Evolutionary conservation across 2,797 vertebrate species (phyloP).

Genomic region (Pseudopleuronectes americanus): DNA sequence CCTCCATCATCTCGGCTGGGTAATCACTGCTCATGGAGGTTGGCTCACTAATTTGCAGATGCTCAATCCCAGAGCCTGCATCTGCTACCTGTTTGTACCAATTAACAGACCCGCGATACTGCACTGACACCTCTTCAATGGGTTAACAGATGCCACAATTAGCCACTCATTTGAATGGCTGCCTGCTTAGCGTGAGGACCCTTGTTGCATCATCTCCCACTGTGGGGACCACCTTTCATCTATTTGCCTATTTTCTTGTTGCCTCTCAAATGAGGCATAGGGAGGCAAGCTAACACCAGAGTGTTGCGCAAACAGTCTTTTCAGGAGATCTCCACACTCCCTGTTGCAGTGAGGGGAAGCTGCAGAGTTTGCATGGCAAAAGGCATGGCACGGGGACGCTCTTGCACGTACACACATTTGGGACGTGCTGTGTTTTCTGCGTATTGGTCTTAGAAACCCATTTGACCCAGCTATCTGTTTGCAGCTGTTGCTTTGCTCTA

Average conservation of each 20-base stretch:
- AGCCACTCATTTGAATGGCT: constrained; percentile 89
- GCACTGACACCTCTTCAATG: constrained; percentile 82
- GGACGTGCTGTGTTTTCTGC: too few relatives aligned
- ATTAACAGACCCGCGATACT: constrained; percentile 82
- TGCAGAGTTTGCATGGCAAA: constrained; percentile 8
- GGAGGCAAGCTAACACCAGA: constrained; percentile 70
- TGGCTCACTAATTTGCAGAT: constrained; percentile 79
- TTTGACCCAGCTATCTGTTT: not conserved
- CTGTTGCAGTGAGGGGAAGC: constrained; percentile 16
- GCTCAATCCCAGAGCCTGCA: constrained; percentile 76
- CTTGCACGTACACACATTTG: not conserved
- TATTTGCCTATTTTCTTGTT: constrained; percentile 62
- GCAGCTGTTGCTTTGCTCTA: too few relatives aligned
- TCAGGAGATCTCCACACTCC: constrained; percentile 36
- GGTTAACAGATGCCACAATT: constrained; percentile 93
- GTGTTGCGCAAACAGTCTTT: constrained; percentile 66
- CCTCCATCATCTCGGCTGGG: constrained; percentile 51
- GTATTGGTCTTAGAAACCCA: not conserved
- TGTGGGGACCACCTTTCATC: constrained; percentile 81
- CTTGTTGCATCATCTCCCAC: constrained; percentile 84
- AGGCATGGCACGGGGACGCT: not conserved
- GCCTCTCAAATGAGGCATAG: constrained; percentile 65
- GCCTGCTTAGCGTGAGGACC: constrained; percentile 86
- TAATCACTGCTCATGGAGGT: constrained; percentile 73
- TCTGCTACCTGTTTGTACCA: constrained; percentile 86